Base-by-base conservation (phyloP, 2,113 vertebrate species). In the Ranitomeya imitator region DNA sequence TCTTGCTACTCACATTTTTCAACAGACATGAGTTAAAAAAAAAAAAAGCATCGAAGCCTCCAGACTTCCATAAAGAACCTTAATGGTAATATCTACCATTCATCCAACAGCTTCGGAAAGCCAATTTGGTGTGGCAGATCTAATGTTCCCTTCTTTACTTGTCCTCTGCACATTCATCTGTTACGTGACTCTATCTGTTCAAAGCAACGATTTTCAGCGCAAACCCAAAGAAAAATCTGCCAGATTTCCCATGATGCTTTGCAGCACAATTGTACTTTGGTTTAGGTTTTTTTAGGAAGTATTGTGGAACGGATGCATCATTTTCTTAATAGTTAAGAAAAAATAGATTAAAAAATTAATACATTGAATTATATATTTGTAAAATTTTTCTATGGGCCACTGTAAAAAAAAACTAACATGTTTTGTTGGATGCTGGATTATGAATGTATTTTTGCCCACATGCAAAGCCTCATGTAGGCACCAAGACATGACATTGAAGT, bases 71-170 rank as follows among this genome's bases (percentile, higher is more conserved):
- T 88, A 85, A 88, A 59, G 92, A 93, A 93, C 83, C 86, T 85
- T 91, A 83, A 86, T 81, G 88, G 84, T 54, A 85, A 86, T 89
- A 85, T 14, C 89, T 90, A 76, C 86, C 60, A 91, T 89, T 78
- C 88, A 90, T 90, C 54, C 89, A 91, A n/a, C 90, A 91, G 90
- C 88, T 89, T 86, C 74, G 79, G 85, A 83, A 88, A 79, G 59
- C 81, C 81, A 88, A 85, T 88, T 88, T 85, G 60, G 82, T 88
- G 83, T 57, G 26, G 80, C 67, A 83, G 69, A 57, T 88, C 59
- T 88, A 88, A 88, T 85, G 60, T 78, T 85, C 74, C 59, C 60
- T 88, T 69, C 82, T 85, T 83, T 85, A 85, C 61, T 84, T 51
- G 45, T 73, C 73, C 52, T 59, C 51, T 10, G 73, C 82, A 79